A percentile compares a stretch with the other conserved stretches of the same genome.
phyloP scores from a whole-genome alignment of 2,797 vertebrate species.

The Lagorchestes hirsutus region DNA sequence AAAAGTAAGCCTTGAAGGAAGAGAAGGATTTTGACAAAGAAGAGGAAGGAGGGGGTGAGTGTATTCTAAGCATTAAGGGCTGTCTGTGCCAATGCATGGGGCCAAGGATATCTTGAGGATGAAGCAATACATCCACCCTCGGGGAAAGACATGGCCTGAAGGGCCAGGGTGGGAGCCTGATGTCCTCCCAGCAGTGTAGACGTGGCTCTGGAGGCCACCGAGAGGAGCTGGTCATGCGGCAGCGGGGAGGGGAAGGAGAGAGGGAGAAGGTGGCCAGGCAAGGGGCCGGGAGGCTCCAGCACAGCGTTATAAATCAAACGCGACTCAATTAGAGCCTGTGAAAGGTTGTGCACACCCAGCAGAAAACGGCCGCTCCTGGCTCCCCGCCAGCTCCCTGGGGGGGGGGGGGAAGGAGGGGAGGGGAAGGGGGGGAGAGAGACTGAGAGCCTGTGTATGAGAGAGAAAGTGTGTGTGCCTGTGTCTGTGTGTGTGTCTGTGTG shows the following conservation, averaged over 20 bases:
- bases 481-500: background rate
- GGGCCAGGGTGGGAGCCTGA: background rate
- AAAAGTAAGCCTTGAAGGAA: background rate
- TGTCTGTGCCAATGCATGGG: background rate
- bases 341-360: slow-evolving; percentile 77
- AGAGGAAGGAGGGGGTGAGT: background rate
- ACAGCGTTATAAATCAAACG: slow-evolving; percentile 74
- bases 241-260: background rate
- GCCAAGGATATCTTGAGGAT: slow-evolving; percentile 2
- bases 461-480: slow-evolving; percentile 10
- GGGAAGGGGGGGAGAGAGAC: slow-evolving; percentile 47
- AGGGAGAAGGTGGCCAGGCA: slow-evolving; percentile 23
- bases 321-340: slow-evolving; percentile 72
- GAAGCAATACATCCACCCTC: background rate
- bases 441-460: background rate
- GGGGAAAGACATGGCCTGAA: background rate
- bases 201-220: background rate
- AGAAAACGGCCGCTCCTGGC: slow-evolving; percentile 70
- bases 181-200: background rate
- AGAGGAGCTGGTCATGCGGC: slow-evolving; percentile 55
- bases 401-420: background rate
- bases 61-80: background rate
- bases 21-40: background rate
- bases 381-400: slow-evolving; percentile 66
- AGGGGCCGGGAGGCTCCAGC: slow-evolving; percentile 67